Evolutionary conservation across 2,888 invertebrate genomes (phyloP).

Genomic region (Hirtodrosophila alboralis): DNA sequence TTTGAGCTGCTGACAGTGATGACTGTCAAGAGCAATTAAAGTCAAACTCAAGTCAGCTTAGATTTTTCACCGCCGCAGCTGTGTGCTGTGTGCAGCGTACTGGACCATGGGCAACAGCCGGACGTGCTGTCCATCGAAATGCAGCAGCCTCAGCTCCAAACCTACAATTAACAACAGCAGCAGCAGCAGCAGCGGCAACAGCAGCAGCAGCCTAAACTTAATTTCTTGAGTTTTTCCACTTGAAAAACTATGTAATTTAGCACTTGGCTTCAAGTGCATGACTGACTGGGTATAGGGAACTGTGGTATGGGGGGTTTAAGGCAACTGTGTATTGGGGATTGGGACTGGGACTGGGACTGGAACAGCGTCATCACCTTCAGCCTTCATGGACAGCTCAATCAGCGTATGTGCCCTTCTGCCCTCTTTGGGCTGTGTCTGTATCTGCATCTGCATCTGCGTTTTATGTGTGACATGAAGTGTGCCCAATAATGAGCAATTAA

Average conservation of each 20-base stretch:
- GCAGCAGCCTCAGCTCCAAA: slow-evolving; percentile 61
- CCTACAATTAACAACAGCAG: slow-evolving; percentile 70
- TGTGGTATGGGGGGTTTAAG: too few species aligned
- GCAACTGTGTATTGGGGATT: too few species aligned
- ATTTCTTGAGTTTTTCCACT: slow-evolving; percentile 78
- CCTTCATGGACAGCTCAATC: slow-evolving; percentile 72
- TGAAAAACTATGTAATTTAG: slow-evolving; percentile 80
- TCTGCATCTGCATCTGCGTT: slow-evolving; percentile 53
- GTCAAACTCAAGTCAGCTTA: slow-evolving; percentile 80
- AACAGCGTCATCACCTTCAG: slow-evolving; percentile 53
- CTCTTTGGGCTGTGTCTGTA: slow-evolving; percentile 11
- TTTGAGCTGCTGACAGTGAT: slow-evolving; percentile 70
- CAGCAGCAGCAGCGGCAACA: slow-evolving; percentile 32
- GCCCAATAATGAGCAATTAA: slow-evolving; percentile 83
- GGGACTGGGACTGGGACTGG: slow-evolving; percentile 31
- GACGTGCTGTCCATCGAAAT: slow-evolving; percentile 73
- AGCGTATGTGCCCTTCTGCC: slow-evolving; percentile 24
- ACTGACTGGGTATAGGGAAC: slow-evolving; percentile 30
- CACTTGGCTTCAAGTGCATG: slow-evolving; percentile 70
- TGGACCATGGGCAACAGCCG: slow-evolving; percentile 41
- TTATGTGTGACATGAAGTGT: slow-evolving; percentile 81
- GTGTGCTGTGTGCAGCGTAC: slow-evolving; percentile 52
- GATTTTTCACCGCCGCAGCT: slow-evolving; percentile 78
- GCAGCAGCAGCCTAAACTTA: slow-evolving; percentile 72
- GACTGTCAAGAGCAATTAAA: slow-evolving; percentile 83